A percentile compares a stretch with the other conserved stretches of the same genome.
Conservation (phyloP, 2,888 invertebrate genomes). For the Gibbula magus region DNA sequence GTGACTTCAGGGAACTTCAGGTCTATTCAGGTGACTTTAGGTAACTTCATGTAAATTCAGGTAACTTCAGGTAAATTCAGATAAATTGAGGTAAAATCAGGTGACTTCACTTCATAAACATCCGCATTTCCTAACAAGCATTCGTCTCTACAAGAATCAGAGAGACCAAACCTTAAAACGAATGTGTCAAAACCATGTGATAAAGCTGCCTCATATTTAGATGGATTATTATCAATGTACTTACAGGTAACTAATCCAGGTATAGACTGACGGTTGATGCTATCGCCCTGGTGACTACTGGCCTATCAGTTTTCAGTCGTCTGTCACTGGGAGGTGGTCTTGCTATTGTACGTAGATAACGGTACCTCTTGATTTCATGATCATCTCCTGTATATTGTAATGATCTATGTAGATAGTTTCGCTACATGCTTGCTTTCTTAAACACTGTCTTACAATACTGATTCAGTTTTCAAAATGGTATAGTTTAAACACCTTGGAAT, state of each 20-base stretch:
- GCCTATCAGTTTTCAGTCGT: not conserved
- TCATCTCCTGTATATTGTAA: not conserved
- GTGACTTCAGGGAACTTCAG: too few species aligned
- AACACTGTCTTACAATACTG: too few species aligned
- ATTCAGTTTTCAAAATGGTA: too few species aligned
- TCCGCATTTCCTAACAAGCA: not conserved
- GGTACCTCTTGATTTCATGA: constrained; percentile 10
- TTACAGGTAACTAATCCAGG: not conserved
- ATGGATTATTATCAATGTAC: constrained; percentile 7
- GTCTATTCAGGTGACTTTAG: too few species aligned
- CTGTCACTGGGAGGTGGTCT: not conserved
- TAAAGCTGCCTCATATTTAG: constrained; percentile 7
- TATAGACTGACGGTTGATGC: not conserved
- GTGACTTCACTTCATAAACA: too few species aligned
- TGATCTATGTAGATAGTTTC: not conserved
- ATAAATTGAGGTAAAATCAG: too few species aligned
- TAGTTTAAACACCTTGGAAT: too few species aligned
- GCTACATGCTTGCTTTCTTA: not conserved
- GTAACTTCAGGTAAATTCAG: too few species aligned
- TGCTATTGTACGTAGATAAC: not conserved
- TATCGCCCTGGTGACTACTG: not conserved
- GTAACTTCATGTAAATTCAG: too few species aligned
- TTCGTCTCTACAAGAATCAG: not conserved
- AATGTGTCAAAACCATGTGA: constrained; percentile 2
- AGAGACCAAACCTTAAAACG: not conserved